Evolutionary conservation across 2,113 vertebrate genomes (phyloP), one percentile per base, ranked within the genome.

Genomic region (Eurystomus gularis): DNA sequence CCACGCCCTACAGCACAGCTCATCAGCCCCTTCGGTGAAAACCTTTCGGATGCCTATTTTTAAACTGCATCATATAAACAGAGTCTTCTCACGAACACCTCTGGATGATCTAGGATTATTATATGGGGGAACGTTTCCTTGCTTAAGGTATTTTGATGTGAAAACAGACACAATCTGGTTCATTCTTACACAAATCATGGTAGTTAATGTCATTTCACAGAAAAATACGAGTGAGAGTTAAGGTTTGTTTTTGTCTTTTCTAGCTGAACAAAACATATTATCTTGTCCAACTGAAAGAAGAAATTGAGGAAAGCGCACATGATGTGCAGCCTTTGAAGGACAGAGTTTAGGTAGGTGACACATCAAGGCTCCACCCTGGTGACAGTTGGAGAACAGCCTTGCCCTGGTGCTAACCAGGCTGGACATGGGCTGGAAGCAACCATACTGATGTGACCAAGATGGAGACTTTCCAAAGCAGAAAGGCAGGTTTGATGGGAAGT

Each of bases 361-460:
- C 23, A 23, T 51, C 42, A 39, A 76, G 29, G 57, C 49, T 81
- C 52, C 55, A 31, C 37, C 17, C 68, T 57, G 79, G 20, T 28
- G 79, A 48, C 28, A 20, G 72, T 0, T 24, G 40, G 48, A 51
- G 48, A 80, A 39, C 5, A 64, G 33, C 35, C 40, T 42, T 29
- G 71, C n/a, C n/a, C 65, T 37, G 40, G n/a, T 0, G 4, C 28
- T 31, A 42, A 28, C 10, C 0, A 1, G n/a, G 14, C 37, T 46
- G 62, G 55, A 46, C n/a, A 23, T 7, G 12, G 28, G 37, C 39
- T 58, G 44, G 62, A 52, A 64, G n/a, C 82, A 55, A 23, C 17
- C 1, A 0, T 7, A 21, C 40, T 42, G 14, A 42, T 0, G 0
- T 24, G 42, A 52, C 25, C 29, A 28, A 37, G 48, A 12, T 0